A percentile compares a stretch with the other conserved stretches of the same genome.
Evolutionary conservation across 2,113 vertebrate species (phyloP).

Genomic region (Odocoileus virginianus): DNA sequence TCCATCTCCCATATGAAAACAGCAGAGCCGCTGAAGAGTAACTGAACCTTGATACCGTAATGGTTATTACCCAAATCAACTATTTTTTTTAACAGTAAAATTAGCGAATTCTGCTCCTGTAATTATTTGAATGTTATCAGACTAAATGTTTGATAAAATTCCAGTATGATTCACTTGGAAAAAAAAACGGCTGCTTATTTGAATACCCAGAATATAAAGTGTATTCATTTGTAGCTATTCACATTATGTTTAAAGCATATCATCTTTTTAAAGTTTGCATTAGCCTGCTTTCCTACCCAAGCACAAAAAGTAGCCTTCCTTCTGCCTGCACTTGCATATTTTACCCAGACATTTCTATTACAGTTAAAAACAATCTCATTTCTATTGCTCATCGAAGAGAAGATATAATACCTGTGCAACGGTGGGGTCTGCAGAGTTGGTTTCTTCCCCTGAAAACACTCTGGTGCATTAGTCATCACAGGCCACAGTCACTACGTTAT

Average conservation of each 20-base stretch:
- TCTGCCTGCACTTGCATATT: slow-evolving; percentile 33
- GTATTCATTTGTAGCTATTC: slow-evolving; percentile 61
- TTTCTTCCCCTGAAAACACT: slow-evolving; percentile 12
- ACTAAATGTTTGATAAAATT: slow-evolving; percentile 78
- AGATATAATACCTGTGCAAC: neutral
- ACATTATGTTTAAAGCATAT: slow-evolving; percentile 53
- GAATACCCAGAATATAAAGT: slow-evolving; percentile 59
- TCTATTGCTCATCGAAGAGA: slow-evolving; percentile 52
- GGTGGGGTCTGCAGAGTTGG: neutral
- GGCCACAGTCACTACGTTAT: neutral
- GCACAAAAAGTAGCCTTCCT: slow-evolving; percentile 55
- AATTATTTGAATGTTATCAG: slow-evolving; percentile 77
- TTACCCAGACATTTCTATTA: slow-evolving; percentile 54
- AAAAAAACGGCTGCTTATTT: slow-evolving; percentile 60
- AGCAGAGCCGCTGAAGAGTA: slow-evolving; percentile 78
- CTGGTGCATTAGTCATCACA: neutral
- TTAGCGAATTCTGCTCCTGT: slow-evolving; percentile 74
- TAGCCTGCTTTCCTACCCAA: slow-evolving; percentile 55
- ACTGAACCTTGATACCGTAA: slow-evolving; percentile 81
- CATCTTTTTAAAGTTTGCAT: slow-evolving; percentile 60
- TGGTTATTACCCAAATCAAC: slow-evolving; percentile 81
- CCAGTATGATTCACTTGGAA: slow-evolving; percentile 70
- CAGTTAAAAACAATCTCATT: slow-evolving; percentile 54
- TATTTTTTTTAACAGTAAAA: slow-evolving; percentile 79
- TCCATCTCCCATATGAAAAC: slow-evolving; percentile 80